Base-by-base conservation (phyloP, 2,888 invertebrate species). In the Apeira syringaria region DNA sequence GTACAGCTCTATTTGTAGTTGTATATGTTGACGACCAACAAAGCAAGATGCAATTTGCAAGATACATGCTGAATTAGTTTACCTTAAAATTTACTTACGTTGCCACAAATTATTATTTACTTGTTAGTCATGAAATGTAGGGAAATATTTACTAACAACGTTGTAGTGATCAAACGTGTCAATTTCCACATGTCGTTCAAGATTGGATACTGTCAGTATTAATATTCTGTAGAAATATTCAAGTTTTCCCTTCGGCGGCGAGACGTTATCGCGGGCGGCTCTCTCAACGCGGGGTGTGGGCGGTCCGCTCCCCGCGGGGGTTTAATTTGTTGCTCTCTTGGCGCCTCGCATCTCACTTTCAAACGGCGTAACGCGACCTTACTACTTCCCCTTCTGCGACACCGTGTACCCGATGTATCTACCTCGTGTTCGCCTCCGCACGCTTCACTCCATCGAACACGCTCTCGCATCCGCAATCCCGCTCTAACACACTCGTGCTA, bases 281-380 rank as follows among this genome's bases (percentile, higher is more conserved):
- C 80, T 81, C 80, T 85, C 83, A 81, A 68, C 80, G 77, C 77
- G 68, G 68, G 66, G 61, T 72, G 78, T 75, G 74, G 75, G 80
- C 71, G 79, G 78, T 47, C 53, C 68, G 67, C 74, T 74, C 80
- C 83, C 83, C 78, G 78, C 81, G 73, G 88, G 83, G 83, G 82
- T 86, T 86, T 89, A 89, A 89, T 89, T 89, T 89, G 88, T 89
- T 88, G 88, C 87, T 87, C 88, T 87, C 88, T 80, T 84, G 88
- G 83, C 88, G 85, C 88, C 85, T 82, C 80, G 83, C 80, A 79
- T 88, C 87, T 88, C 87, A 84, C 83, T 88, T 88, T 83, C 88
- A 84, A 85, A 84, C 83, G 82, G 80, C 78, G 88, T 87, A 86
- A 88, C 81, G 76, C 83, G 82, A 89, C 86, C 89, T 86, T 75